Percentiles rank a stretch among this genome's conserved stretches.
These are phyloP conservation scores for Penaeus indicus DNA, from an alignment of 1,140 invertebrate species.

Conservation along the genomic window DNA sequence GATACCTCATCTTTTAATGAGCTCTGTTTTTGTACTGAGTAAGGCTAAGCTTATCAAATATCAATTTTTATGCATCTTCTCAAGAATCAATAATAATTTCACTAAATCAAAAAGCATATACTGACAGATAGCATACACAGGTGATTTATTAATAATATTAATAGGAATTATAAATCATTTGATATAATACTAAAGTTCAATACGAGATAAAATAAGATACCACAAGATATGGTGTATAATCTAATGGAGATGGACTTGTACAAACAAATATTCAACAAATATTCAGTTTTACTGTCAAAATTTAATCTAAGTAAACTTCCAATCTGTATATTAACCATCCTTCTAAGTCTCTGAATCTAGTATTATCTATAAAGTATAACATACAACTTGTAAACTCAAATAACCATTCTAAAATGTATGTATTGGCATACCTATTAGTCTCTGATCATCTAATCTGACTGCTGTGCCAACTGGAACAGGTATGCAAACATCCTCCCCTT, in stretches of 20 bases:
- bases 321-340: background rate
- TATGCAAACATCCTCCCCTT: constrained; percentile 80
- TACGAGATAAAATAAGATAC: no score
- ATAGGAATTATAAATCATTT: no score
- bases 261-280: background rate
- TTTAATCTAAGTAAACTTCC: background rate
- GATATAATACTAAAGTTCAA: no score
- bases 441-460: constrained; percentile 77
- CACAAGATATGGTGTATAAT: background rate
- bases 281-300: background rate
- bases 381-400: background rate
- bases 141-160: no score
- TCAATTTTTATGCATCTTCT: no score
- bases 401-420: no score
- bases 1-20: no score
- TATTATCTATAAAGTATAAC: background rate
- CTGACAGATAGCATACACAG: no score
- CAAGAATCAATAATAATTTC: no score
- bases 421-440: constrained; percentile 73
- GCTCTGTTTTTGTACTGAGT: no score
- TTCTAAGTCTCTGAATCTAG: background rate
- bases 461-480: constrained; percentile 85
- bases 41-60: no score
- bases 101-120: no score
- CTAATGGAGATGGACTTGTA: background rate